Evolutionary conservation across 2,888 invertebrate genomes (phyloP).

Genomic region (Maniola hyperantus): DNA sequence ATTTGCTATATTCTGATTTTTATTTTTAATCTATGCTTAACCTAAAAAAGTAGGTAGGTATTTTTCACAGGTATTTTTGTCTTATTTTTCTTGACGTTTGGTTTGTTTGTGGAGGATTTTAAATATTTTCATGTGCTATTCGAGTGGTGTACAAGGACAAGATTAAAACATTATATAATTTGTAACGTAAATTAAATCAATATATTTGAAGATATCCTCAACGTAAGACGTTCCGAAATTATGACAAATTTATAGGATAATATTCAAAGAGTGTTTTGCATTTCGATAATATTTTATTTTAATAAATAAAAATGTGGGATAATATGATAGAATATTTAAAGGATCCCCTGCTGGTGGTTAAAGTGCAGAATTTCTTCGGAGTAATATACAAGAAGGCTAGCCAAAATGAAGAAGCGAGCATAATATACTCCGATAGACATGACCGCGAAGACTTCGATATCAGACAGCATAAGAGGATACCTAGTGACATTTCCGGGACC

Average conservation of each 20-base stretch:
- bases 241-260: not conserved
- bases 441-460: conserved; percentile 53
- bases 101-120: too few relatives aligned
- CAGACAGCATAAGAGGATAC: conserved; percentile 65
- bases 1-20: too few relatives aligned
- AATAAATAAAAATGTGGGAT: conserved; percentile 63
- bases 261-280: not conserved
- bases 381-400: conserved; percentile 78
- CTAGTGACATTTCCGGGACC: conserved; percentile 68
- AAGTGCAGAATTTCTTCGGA: conserved; percentile 91
- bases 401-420: conserved; percentile 52
- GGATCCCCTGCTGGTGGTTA: conserved; percentile 88
- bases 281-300: not conserved
- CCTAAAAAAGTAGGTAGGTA: too few relatives aligned
- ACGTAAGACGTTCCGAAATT: not conserved
- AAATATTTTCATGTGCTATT: not conserved
- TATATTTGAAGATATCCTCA: too few relatives aligned
- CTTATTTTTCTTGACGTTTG: too few relatives aligned
- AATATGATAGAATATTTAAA: conserved; percentile 86
- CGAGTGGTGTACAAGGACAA: not conserved
- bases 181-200: not conserved
- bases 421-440: conserved; percentile 58
- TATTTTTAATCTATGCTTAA: too few relatives aligned
- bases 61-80: too few relatives aligned
- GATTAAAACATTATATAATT: not conserved